Conservation (phyloP, 2,888 invertebrate species). For the Nysson spinosus region DNA sequence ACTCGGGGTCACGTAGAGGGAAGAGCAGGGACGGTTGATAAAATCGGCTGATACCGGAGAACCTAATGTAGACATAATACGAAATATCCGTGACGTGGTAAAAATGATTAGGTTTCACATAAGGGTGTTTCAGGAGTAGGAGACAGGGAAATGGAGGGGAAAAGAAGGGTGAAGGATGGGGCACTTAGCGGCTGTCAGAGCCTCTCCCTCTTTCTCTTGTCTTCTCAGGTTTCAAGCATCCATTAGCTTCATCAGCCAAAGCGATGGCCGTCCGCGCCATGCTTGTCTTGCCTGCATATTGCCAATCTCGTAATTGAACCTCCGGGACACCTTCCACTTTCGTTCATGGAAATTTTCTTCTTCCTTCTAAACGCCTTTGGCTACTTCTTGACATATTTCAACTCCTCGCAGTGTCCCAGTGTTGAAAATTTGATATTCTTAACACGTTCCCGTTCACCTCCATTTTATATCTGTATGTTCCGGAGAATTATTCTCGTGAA, state of each 20-base stretch:
- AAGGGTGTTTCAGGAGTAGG: constrained; percentile 41
- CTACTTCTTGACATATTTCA: constrained; percentile 9
- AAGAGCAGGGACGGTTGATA: constrained; percentile 31
- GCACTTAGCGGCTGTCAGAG: constrained; percentile 75
- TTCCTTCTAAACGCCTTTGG: constrained; percentile 24
- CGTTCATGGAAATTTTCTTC: constrained; percentile 52
- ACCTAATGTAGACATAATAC: constrained; percentile 64
- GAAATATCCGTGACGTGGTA: constrained; percentile 68
- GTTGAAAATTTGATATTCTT: too few species aligned
- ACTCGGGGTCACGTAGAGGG: not conserved
- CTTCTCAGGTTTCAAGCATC: constrained; percentile 75
- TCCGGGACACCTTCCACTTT: constrained; percentile 54
- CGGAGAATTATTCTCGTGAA: too few species aligned
- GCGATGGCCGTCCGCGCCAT: constrained; percentile 68
- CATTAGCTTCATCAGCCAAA: constrained; percentile 76
- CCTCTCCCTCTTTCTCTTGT: constrained; percentile 68
- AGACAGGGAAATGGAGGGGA: constrained; percentile 26
- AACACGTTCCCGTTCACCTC: too few species aligned
- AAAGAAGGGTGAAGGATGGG: constrained; percentile 65
- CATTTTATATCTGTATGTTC: too few species aligned
- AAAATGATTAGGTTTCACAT: constrained; percentile 74
- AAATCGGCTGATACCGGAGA: constrained; percentile 54
- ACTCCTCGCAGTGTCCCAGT: not conserved
- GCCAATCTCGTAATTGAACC: constrained; percentile 74
- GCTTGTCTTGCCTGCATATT: constrained; percentile 42